Conservation (phyloP, 2,113 vertebrate species). For the Daphoenositta chrysoptera region DNA sequence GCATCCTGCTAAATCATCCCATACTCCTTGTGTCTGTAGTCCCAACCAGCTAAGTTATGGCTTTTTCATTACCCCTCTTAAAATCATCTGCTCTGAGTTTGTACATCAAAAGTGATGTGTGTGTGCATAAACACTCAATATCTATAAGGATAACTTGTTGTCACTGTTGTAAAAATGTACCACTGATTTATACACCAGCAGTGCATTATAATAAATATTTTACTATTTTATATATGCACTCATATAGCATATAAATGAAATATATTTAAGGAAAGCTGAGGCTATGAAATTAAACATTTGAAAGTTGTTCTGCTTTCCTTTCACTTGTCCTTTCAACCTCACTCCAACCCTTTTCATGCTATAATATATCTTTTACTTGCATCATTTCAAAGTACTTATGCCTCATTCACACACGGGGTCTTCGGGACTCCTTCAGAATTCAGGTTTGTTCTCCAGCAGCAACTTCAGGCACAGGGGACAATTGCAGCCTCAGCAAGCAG, state of each 20-base stretch:
- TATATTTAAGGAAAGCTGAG: not conserved
- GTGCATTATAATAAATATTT: slow-evolving; percentile 1
- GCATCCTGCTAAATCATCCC: not conserved
- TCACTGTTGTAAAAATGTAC: not conserved
- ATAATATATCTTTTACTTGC: not conserved
- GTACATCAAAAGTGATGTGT: slow-evolving; percentile 11
- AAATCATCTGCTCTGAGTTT: slow-evolving; percentile 2
- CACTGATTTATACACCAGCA: not conserved
- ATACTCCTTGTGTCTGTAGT: not conserved
- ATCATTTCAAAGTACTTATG: not conserved
- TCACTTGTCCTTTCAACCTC: not conserved
- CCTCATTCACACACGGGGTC: not conserved
- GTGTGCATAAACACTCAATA: not conserved
- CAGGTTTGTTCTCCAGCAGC: not conserved
- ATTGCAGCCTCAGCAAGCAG: not conserved
- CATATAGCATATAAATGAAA: not conserved
- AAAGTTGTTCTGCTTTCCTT: not conserved
- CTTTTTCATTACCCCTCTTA: slow-evolving; percentile 38
- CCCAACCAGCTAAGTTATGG: not conserved
- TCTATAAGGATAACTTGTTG: slow-evolving; percentile 19
- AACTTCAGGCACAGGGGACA: not conserved
- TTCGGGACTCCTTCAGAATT: not conserved
- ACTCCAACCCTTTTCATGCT: not conserved
- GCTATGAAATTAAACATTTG: not conserved
- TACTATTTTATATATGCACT: not conserved